These are phyloP conservation scores for Pleuronectes platessa DNA, from an alignment of 2,113 vertebrate genomes.

Conservation along the genomic window DNA sequence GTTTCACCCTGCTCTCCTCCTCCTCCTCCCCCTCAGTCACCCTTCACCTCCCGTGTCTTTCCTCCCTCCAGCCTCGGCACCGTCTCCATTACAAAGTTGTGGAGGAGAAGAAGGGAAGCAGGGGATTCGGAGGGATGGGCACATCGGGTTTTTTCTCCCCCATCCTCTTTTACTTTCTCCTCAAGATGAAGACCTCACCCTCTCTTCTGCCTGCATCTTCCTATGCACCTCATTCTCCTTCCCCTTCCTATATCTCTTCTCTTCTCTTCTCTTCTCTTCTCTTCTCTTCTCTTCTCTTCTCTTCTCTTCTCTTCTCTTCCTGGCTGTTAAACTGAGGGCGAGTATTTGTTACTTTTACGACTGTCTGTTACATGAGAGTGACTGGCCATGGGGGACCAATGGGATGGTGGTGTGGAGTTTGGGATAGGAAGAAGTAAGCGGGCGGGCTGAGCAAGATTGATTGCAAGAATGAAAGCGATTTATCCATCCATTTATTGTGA, in stretches of 20 bases:
- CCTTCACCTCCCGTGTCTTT: conserved; percentile 78
- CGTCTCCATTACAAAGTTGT: conserved; percentile 51
- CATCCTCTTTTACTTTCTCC: conserved; percentile 41
- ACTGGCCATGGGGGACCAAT: conserved; percentile 26
- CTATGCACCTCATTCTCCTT: conserved; percentile 33
- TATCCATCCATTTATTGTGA: conserved; percentile 71
- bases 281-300: not conserved
- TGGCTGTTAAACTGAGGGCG: conserved; percentile 58
- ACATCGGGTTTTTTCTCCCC: not conserved
- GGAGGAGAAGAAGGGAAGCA: conserved; percentile 20
- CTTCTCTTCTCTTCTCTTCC: conserved; percentile 26
- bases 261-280: too few relatives aligned
- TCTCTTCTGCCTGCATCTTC: conserved; percentile 22
- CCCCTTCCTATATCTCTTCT: not conserved
- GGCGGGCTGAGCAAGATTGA: conserved; percentile 35
- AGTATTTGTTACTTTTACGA: conserved; percentile 64
- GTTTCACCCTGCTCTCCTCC: conserved; percentile 69
- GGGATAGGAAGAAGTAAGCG: conserved; percentile 17
- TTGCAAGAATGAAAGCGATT: conserved; percentile 41
- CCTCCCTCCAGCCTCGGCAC: conserved; percentile 72
- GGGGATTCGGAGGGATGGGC: conserved; percentile 18
- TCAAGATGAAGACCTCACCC: conserved; percentile 40
- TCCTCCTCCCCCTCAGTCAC: conserved; percentile 80
- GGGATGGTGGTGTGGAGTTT: conserved; percentile 13
- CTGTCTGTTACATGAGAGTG: conserved; percentile 63